Evolutionary conservation across 1,140 invertebrate species (phyloP).

Genomic region (Aphelenchoides fujianensis): DNA sequence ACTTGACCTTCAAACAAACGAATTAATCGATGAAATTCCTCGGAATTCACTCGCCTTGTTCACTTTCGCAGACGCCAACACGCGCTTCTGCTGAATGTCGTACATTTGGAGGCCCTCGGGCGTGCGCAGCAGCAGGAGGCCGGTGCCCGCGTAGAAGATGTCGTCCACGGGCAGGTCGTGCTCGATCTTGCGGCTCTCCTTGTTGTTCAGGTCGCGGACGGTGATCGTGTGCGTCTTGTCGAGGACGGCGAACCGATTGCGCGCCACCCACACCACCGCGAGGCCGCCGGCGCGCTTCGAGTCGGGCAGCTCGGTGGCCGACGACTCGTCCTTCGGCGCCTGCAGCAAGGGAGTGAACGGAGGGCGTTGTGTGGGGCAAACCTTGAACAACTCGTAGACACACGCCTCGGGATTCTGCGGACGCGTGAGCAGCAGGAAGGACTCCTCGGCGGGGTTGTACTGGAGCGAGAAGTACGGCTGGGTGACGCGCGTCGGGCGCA

Average conservation of each 20-base stretch:
- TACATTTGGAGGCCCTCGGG: conserved; percentile 83
- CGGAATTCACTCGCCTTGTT: conserved; percentile 47
- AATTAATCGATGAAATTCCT: conserved; percentile 13
- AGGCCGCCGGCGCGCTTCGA: conserved; percentile 82
- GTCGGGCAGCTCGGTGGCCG: conserved; percentile 66
- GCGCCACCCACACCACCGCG: conserved; percentile 93
- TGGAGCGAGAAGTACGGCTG: conserved; percentile 71
- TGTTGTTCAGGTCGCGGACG: conserved; percentile 96
- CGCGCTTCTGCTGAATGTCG: conserved; percentile 93
- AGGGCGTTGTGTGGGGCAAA: conserved; percentile 61
- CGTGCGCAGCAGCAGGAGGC: conserved; percentile 86
- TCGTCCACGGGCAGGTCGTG: conserved; percentile 82
- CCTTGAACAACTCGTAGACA: conserved; percentile 86
- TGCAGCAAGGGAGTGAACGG: conserved; percentile 64
- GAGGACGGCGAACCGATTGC: conserved; percentile 95
- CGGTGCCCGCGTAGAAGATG: conserved; percentile 97
- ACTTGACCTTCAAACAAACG: conserved; percentile 65
- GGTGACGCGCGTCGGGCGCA: conserved; percentile 72
- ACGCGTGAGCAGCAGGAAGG: conserved; percentile 77
- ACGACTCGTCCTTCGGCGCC: conserved; percentile 70
- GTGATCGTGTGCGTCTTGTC: conserved; percentile 70
- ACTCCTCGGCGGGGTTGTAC: conserved; percentile 91
- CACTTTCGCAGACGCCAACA: conserved; percentile 47
- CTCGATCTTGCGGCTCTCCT: conserved; percentile 91
- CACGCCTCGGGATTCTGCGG: conserved; percentile 78